Conservation (phyloP, 2,797 vertebrate species). For the Lerista edwardsae region DNA sequence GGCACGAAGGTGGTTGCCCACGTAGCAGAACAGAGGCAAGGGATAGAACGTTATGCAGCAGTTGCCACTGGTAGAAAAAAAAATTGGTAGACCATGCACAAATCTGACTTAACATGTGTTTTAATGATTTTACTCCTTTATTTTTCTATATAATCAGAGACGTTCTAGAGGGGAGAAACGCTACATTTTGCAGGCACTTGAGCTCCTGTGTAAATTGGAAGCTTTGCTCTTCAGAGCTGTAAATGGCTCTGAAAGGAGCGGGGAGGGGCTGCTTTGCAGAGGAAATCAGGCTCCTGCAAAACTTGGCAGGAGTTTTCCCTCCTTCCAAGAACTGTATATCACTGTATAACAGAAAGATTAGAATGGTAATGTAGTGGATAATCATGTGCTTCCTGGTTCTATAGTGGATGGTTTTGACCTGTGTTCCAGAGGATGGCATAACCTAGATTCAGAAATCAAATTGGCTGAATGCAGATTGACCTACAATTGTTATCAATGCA, state of each 20-base stretch:
- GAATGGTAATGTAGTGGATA: neutral
- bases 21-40: neutral
- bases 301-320: too few species aligned
- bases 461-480: neutral
- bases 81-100: neutral
- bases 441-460: neutral
- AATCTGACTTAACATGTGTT: too few species aligned
- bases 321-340: too few species aligned
- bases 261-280: too few species aligned
- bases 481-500: neutral
- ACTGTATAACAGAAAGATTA: neutral
- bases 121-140: neutral
- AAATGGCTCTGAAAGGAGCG: too few species aligned
- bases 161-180: too few species aligned
- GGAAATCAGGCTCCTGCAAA: too few species aligned
- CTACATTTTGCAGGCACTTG: too few species aligned
- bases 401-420: neutral
- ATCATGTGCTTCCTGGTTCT: neutral
- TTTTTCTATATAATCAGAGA: neutral
- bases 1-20: neutral
- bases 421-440: neutral
- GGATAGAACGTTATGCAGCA: neutral
- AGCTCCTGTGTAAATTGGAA: too few species aligned
- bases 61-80: neutral
- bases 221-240: too few species aligned